Base-by-base conservation (phyloP, 2,113 vertebrate genomes). In the Ceratotherium simum region DNA sequence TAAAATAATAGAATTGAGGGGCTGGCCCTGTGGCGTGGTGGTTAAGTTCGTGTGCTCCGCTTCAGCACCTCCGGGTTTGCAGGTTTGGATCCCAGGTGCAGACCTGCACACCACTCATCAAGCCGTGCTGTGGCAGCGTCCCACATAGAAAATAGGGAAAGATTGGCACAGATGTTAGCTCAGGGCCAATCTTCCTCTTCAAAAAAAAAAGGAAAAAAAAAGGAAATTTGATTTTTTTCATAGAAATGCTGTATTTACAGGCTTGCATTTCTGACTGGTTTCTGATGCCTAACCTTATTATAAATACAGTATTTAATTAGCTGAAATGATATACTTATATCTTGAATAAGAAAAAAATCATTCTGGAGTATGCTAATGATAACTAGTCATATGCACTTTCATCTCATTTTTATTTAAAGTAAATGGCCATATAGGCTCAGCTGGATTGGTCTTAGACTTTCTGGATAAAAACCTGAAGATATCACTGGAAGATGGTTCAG, bases 201-300 rank as follows among this genome's bases (percentile, higher is more conserved):
- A 48, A 48, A 48, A 9, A 48, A 48, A 9, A 48, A 48, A 48
- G 1, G 11, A 48, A 48, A 48, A 11, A 48, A 33, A 88, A 91
- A 23, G 91, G 16, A 46, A 87, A 96, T 54, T 76, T 83, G 14
- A 78, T 56, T 96, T 88, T 95, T 64, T 64, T 8, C 8, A 33
- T 80, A 62, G 48, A 81, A 95, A 56, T 42, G 2, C 54, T 92
- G 42, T 75, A 48, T 88, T 95, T 56, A 67, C 2, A 56, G 25
- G 21, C 76, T 93, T 95, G 8, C 46, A 31, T 92, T 83, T 88
- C 62, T 92, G 39, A 80, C 17, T 70, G 42, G 13, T 46, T 75
- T 90, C 33, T 82, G 36, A 76, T 96, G n/a, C 5, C 11, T 62
- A 23, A 56, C 20, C 33, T 82, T 82, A 51, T 21, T 65, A 39